Base-by-base conservation (phyloP, 2,888 invertebrate genomes). In the Mimas tiliae region DNA sequence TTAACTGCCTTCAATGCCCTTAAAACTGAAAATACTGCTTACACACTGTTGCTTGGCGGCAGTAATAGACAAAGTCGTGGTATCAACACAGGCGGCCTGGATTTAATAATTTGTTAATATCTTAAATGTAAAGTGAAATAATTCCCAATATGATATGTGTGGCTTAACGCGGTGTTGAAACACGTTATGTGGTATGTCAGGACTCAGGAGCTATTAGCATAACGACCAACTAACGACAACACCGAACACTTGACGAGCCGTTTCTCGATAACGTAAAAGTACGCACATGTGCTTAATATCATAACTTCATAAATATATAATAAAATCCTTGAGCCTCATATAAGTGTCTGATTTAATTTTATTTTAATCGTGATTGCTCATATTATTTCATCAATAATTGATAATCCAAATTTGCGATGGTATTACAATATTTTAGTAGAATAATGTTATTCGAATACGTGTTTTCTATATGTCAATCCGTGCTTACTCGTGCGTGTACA, bases 151-250 rank as follows among this genome's bases (percentile, higher is more conserved):
- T 58, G 42, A 42, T 51, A 42, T 65, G 19, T 19, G 21, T 34
- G 34, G 19, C 14, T 58, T 58, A 21, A 12, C 42, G 62, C 38
- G 62, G 16, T 63, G 33, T 63, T 27, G 48, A 58, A 58, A 48
- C 65, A 45, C 65, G 47, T 62, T 58, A 55, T 68, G 70, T 70
- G 55, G 50, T 58, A 55, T 68, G 70, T 70, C 65, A 66, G 67
- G 64, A 47, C 69, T 70, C 65, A 66, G 67, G 64, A 47, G 71
- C 74, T 70, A 73, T 76, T 76, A 74, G 66, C 73, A 73, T 76
- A 76, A 76, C 72, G 72, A 70, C 69, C 71, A 70, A 69, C 70
- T 76, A 74, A 76, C 74, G 76, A 73, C 73, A 64, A 52, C 67
- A 66, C 70, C 64, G 72, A 72, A 67, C 55, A 45, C 58, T 33